Base-by-base conservation (phyloP, 2,888 invertebrate species). In the Tinea trinotella region DNA sequence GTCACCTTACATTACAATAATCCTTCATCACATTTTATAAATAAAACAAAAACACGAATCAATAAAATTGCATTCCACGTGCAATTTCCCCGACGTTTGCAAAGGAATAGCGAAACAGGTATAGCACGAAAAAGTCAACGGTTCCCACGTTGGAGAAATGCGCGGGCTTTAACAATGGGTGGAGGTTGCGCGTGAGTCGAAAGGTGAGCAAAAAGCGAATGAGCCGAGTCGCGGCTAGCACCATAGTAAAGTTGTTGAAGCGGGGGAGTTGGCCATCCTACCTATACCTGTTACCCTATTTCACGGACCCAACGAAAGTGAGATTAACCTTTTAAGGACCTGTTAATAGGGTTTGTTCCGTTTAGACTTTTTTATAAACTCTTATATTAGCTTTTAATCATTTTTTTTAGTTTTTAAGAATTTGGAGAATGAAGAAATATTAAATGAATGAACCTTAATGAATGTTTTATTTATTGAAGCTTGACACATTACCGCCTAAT, bases 201-300 rank as follows among this genome's bases (percentile, higher is more conserved):
- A 83, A 85, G 84, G 84, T 76, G 74, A 74, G 80, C 83, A 85
- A 85, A 85, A 84, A 84, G 78, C 73, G 81, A 83, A 82, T 82
- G 81, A 78, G 73, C 73, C 70, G 68, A 63, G 58, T 55, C 62
- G 58, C 60, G 59, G 68, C 66, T 65, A 68, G 59, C 66, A 60
- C 64, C 60, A 17, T n/a, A n/a, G n/a, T n/a, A n/a, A 46, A 58
- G 58, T 54, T 58, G 55, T 58, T 62, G 58, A 58, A 56, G 57
- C 59, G 57, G 59, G 60, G 61, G 60, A 56, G 58, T 54, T 57
- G 57, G 56, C 50, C 59, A 57, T 53, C 59, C 52, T 22, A 52
- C 15, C 34, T 40, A 59, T 81, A 82, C 83, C 84, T 82, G 82
- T 78, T 79, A 71, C 76, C 83, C 83, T 77, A 82, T 82, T 79